Evolutionary conservation across 2,888 invertebrate genomes (phyloP), one percentile per base, ranked within the genome.

Genomic region (Megamerina dolium): DNA sequence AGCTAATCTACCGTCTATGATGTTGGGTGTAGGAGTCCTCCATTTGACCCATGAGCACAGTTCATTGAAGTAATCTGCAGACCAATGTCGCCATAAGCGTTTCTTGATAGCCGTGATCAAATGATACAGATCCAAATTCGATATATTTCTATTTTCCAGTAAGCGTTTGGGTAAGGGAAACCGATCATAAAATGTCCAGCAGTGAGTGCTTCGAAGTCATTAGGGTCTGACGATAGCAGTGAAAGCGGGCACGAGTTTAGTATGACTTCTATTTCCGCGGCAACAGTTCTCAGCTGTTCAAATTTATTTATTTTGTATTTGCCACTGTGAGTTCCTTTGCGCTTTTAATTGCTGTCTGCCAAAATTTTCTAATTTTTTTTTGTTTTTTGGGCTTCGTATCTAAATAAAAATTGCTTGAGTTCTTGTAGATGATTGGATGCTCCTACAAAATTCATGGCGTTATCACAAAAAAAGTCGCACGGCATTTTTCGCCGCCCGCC

Each of bases 241-340:
- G 43, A 40, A 4, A 48, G 35, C 3, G 48, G 48, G 14, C 46
- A 19, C 5, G 42, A 46, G 29, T 49, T 49, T 26, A 46, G 31
- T 1, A 46, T 30, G 2, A 42, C 45, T 34, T 48, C 48, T 12
- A 50, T 46, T 31, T 51, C 45, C 9, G 26, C 27, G 5, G 45
- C 14, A 9, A 43, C 37, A 2, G 43, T 51, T 9, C 32, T 3
- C 9, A 51, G 30, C 23, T 51, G 48, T 35, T 49, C 48, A 19
- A 44, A 48, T n/a, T n/a, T n/a, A n/a, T n/a, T n/a, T n/a, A n/a
- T n/a, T 32, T 20, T 1, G 49, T 29, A 3, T 37, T 45, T 12
- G 21, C 21, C 19, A 49, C 16, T 6, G 26, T 32, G 1, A 49
- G 20, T 6, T 19, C 14, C 29, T 51, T 46, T 14, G 46, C 43